Evolutionary conservation across 2,888 invertebrate genomes (phyloP), one percentile per base, ranked within the genome.

Genomic region (Fabriciana adippe): DNA sequence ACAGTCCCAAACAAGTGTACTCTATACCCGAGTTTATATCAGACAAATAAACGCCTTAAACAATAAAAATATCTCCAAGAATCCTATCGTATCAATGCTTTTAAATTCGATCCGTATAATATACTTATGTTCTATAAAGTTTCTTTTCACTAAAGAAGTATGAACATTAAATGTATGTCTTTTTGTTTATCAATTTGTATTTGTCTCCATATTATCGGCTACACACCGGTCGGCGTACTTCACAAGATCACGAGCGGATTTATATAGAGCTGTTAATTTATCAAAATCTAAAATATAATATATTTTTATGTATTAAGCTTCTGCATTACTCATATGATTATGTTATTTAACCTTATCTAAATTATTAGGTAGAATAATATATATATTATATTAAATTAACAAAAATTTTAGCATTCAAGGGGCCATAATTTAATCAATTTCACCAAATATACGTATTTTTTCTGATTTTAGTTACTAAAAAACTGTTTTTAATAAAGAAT

Each of bases 141-240:
- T 73, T 70, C 70, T 72, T 59, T 59, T 68, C 74, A 74, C 74
- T 78, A 78, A 79, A 78, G 77, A 80, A 78, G 82, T 82, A 82
- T 83, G 83, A 77, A 83, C 82, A 81, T 81, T 84, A 88, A 88
- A 88, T 81, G 84, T 82, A 81, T 86, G 89, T 88, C 86, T 91
- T 91, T 91, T 91, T 92, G 89, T 92, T 91, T 91, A 90, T 91
- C 92, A 92, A 92, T 92, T 92, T 92, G 91, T 92, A 92, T 92
- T 90, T 91, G 91, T 92, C 92, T 85, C 86, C 85, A 81, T 87
- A 88, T 90, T 90, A 91, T 91, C 91, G 84, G 83, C 83, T 83
- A 80, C 82, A 86, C 76, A 81, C 84, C 83, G 82, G 88, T 87
- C 92, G 92, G 92, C 88, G 81, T 80, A 88, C 90, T 89, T 90